Evolutionary conservation across 2,888 invertebrate species (phyloP), one percentile per base, ranked within the genome.

Genomic region (Laspeyria flexula): DNA sequence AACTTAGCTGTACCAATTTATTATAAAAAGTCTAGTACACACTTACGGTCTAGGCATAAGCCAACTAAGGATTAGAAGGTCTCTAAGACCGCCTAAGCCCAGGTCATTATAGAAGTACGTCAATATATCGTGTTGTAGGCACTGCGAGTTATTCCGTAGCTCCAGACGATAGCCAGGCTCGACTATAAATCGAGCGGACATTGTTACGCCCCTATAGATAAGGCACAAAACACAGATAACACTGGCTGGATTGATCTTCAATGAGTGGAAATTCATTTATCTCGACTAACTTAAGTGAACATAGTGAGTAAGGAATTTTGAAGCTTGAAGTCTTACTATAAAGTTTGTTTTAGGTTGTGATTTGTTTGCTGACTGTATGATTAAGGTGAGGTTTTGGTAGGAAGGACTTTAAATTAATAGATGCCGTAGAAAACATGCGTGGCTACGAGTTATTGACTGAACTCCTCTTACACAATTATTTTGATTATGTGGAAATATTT

Each of bases 261-360:
- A 90, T 88, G 87, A 90, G 82, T 83, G 82, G 85, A 83, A 88
- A 90, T 90, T 90, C 88, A 90, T 90, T 90, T 90, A 89, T 90
- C 87, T 88, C 79, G 76, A 77, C 78, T 77, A 77, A 77, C 76
- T 73, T 66, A 60, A 68, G 59, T 55, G 29, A 46, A 51, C 46
- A 38, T 39, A 23, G 13, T 16, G 1, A 27, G 7, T 13, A 58
- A 63, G 29, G 23, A 2, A 70, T 71, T 67, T 58, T 46, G 13
- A 41, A 65, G 75, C 53, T 48, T 79, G 65, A 55, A 45, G 59
- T 10, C 25, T 23, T 11, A 35, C 0, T 0, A 10, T 31, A 54
- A 31, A 42, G 61, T 55, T 55, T 33, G 43, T 52, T 66, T 69
- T 71, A 39, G 55, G 55, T 44, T 60, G 58, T 11, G 1, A 10